phyloP scores from a whole-genome alignment of 2,888 invertebrate species.

The Tipula lateralis region DNA sequence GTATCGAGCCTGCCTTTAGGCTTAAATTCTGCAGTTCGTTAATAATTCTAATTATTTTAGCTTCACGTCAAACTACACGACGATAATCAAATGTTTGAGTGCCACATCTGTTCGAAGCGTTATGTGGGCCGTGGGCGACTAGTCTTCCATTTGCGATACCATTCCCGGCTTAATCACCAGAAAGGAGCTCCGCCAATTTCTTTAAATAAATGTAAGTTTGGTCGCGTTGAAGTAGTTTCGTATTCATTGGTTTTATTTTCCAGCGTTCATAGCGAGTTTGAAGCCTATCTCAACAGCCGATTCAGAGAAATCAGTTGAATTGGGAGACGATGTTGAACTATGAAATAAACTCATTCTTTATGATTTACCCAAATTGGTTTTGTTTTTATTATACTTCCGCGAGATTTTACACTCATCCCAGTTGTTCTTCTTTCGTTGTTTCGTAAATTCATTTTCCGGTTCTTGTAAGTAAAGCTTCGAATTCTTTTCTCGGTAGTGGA shows the following conservation, averaged over 20 bases:
- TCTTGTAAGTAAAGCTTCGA: not conserved
- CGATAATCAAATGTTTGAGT: not conserved
- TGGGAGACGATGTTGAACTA: not conserved
- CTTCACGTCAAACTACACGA: not conserved
- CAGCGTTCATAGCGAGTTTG: not conserved
- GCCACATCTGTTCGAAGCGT: not conserved
- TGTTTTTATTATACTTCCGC: not conserved
- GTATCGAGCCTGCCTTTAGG: not conserved
- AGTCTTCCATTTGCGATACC: not conserved
- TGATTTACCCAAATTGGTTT: not conserved
- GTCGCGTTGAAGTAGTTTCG: not conserved
- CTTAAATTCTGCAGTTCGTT: not conserved
- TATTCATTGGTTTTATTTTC: not conserved
- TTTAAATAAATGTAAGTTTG: not conserved
- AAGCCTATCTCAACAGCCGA: not conserved
- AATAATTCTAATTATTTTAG: not conserved
- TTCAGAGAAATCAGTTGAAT: not conserved
- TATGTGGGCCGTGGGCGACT: not conserved
- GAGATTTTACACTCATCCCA: not conserved
- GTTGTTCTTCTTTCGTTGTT: not conserved
- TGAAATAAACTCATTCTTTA: not conserved
- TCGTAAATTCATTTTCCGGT: not conserved
- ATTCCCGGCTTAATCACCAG: not conserved
- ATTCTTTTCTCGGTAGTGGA: not conserved
- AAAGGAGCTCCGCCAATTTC: not conserved